phyloP scores from a whole-genome alignment of 2,888 invertebrate species.

The Muscina levida region DNA sequence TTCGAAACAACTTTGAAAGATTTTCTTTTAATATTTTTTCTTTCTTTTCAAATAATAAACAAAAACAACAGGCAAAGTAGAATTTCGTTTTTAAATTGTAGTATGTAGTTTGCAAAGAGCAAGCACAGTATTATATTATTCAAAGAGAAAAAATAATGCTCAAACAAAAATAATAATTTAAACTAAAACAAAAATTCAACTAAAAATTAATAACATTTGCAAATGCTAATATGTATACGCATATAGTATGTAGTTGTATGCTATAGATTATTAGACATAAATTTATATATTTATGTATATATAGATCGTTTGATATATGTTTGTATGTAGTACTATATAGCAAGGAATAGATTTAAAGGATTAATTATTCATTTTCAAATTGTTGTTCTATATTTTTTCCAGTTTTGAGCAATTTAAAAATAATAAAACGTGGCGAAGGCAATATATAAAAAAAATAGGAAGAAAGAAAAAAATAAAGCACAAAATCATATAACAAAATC shows the following conservation, averaged over 20 bases:
- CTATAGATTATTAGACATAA: too few species aligned
- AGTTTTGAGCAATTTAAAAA: slow-evolving; percentile 63
- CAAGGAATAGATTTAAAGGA: too few species aligned
- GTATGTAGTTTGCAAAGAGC: too few species aligned
- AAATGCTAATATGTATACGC: neutral
- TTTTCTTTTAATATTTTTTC: neutral
- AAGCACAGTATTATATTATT: too few species aligned
- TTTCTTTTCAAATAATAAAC: neutral
- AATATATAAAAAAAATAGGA: slow-evolving; percentile 22
- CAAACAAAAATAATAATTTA: neutral
- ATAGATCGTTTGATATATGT: slow-evolving; percentile 3
- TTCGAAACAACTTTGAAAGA: neutral
- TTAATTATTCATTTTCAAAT: slow-evolving; percentile 55
- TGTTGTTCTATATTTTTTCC: neutral
- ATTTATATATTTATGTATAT: neutral
- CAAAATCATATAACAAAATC: slow-evolving; percentile 62
- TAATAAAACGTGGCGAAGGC: slow-evolving; percentile 40
- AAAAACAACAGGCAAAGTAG: too few species aligned
- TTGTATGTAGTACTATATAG: too few species aligned
- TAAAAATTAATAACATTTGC: too few species aligned
- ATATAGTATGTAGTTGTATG: neutral
- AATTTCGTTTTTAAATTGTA: too few species aligned
- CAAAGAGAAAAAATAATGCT: neutral
- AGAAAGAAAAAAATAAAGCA: slow-evolving; percentile 38
- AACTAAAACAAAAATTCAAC: slow-evolving; percentile 11